phyloP scores from a whole-genome alignment of 2,888 invertebrate genomes.

The Malthinus seriepunctatus region DNA sequence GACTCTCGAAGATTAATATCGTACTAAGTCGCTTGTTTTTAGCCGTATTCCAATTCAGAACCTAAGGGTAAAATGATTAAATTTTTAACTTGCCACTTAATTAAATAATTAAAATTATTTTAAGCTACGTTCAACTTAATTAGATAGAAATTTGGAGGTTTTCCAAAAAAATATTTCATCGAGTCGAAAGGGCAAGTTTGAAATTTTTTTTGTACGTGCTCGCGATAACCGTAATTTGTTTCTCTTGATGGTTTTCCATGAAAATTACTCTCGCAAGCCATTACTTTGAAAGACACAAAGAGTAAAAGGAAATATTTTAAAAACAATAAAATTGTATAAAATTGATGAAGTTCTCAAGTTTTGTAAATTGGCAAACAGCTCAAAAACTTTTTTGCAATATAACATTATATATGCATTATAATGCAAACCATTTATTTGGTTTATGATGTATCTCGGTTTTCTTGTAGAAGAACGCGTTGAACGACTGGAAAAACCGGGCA shows the following conservation, averaged over 20 bases:
- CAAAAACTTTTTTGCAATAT: slow-evolving; percentile 53
- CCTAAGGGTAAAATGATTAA: neutral
- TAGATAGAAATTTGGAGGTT: too few species aligned
- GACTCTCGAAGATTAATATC: slow-evolving; percentile 55
- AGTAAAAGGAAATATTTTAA: neutral
- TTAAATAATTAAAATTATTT: neutral
- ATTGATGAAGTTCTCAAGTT: slow-evolving; percentile 5
- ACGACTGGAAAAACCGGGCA: slow-evolving; percentile 48
- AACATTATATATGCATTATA: slow-evolving; percentile 57
- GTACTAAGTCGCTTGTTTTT: slow-evolving; percentile 43
- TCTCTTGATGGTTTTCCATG: too few species aligned
- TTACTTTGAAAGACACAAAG: neutral
- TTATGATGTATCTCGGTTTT: slow-evolving; percentile 37
- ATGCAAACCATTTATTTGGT: slow-evolving; percentile 47
- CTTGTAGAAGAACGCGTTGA: slow-evolving; percentile 45
- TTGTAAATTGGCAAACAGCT: slow-evolving; percentile 39
- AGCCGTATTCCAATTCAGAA: slow-evolving; percentile 40
- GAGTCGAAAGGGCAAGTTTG: too few species aligned
- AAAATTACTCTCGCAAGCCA: too few species aligned
- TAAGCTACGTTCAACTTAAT: too few species aligned
- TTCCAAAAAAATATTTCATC: too few species aligned
- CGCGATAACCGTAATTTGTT: too few species aligned
- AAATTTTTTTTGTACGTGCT: too few species aligned
- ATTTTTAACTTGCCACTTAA: neutral
- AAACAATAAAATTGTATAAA: slow-evolving; percentile 1